A percentile compares a stretch with the other conserved stretches of the same genome.
phyloP scores from a whole-genome alignment of 2,113 vertebrate genomes.

The Haliaeetus leucogaster region DNA sequence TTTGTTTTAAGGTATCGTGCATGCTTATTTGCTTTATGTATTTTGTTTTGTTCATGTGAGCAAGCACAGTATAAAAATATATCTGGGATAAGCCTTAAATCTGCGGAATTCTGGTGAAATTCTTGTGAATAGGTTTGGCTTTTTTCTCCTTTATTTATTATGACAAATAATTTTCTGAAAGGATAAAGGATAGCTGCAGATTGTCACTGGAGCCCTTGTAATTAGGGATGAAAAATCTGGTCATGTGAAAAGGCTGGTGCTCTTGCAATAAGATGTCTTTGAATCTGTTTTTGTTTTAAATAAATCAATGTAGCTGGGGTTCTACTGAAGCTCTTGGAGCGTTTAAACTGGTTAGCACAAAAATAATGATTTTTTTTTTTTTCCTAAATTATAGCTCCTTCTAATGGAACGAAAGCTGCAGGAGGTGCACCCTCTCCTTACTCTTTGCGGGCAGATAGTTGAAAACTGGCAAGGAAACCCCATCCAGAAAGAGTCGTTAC shows the following conservation, averaged over 20 bases:
- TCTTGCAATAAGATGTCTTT: background rate
- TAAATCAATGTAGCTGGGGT: background rate
- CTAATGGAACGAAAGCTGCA: constrained; percentile 97
- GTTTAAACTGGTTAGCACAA: background rate
- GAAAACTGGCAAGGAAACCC: constrained; percentile 99
- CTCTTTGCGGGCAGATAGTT: constrained; percentile 95
- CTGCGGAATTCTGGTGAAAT: background rate
- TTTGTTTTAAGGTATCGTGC: background rate
- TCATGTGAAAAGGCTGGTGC: background rate
- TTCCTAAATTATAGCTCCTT: constrained; percentile 76
- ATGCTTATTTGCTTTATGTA: background rate
- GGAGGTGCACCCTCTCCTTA: constrained; percentile 95
- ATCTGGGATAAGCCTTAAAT: background rate
- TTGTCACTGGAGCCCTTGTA: background rate
- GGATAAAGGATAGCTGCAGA: fast-evolving
- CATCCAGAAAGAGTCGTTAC: constrained; percentile 96
- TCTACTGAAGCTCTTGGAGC: background rate
- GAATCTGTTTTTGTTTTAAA: background rate
- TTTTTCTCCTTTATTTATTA: no score
- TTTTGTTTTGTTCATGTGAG: background rate
- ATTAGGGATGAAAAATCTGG: background rate
- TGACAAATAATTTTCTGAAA: background rate
- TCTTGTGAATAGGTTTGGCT: fast-evolving
- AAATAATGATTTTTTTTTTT: background rate
- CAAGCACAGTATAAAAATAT: background rate